These are phyloP conservation scores for Xenentodon cancila DNA, from an alignment of 2,797 vertebrate genomes.

Conservation along the genomic window DNA sequence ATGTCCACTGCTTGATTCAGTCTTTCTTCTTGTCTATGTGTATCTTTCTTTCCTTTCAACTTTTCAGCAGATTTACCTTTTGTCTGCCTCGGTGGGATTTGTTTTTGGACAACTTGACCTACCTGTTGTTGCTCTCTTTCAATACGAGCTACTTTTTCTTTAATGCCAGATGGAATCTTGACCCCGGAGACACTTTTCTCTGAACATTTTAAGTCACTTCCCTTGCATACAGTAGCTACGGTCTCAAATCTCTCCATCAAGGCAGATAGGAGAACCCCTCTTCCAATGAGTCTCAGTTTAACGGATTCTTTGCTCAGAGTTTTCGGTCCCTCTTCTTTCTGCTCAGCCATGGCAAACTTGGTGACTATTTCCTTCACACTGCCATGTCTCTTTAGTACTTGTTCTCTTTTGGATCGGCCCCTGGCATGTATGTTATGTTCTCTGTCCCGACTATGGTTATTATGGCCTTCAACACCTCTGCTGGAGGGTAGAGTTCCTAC, in stretches of 20 bases:
- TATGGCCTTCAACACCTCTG: constrained; percentile 18
- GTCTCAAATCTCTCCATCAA: constrained; percentile 88
- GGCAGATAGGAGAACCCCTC: constrained; percentile 73
- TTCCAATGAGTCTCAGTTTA: constrained; percentile 67
- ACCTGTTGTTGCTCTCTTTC: constrained; percentile 32
- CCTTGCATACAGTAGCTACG: constrained; percentile 70
- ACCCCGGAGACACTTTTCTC: constrained; percentile 31
- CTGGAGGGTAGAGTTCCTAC: constrained; percentile 83
- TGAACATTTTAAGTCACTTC: constrained; percentile 63
- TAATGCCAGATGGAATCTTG: constrained; percentile 25
- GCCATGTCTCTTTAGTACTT: constrained; percentile 60
- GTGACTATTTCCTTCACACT: constrained; percentile 86
- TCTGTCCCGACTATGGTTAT: constrained; percentile 22
- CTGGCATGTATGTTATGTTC: constrained; percentile 31
- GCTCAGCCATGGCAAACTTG: constrained; percentile 84
- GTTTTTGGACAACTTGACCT: constrained; percentile 23
- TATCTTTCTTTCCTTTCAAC: constrained; percentile 10
- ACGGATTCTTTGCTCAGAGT: constrained; percentile 27
- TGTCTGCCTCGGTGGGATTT: constrained; percentile 23
- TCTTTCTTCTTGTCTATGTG: constrained; percentile 10
- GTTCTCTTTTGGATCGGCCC: constrained; percentile 49
- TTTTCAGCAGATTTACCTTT: constrained; percentile 17
- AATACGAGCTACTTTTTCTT: constrained; percentile 43
- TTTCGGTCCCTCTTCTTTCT: constrained; percentile 77
- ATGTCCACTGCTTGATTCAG: neutral